phyloP scores from a whole-genome alignment of 2,888 invertebrate genomes.

The Drosophila neoperkinsi region DNA sequence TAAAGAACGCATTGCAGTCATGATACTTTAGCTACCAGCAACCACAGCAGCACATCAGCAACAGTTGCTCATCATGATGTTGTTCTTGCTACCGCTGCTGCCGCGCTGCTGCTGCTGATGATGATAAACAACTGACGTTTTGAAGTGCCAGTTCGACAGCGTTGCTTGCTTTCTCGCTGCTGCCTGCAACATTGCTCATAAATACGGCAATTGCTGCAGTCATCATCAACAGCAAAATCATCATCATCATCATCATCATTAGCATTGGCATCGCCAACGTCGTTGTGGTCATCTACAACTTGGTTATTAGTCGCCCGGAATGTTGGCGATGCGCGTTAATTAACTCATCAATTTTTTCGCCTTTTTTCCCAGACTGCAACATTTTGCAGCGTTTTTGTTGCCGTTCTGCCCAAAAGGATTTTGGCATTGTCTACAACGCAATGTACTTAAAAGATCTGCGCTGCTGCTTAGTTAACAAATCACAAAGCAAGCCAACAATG shows the following conservation, averaged over 20 bases:
- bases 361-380: constrained; percentile 18
- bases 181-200: constrained; percentile 45
- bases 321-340: constrained; percentile 80
- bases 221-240: constrained; percentile 15
- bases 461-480: constrained; percentile 20
- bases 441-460: background rate
- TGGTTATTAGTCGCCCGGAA: constrained; percentile 80
- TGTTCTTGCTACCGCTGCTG: constrained; percentile 13
- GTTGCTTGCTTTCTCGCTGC: constrained; percentile 34
- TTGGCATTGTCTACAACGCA: constrained; percentile 38
- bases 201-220: constrained; percentile 52
- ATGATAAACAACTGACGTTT: constrained; percentile 78
- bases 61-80: constrained; percentile 46
- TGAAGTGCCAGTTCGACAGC: constrained; percentile 80
- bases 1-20: constrained; percentile 79
- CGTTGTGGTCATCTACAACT: constrained; percentile 73
- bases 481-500: background rate
- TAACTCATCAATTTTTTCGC: constrained; percentile 78
- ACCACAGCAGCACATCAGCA: constrained; percentile 43
- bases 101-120: constrained; percentile 30
- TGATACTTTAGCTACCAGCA: constrained; percentile 60
- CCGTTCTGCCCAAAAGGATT: constrained; percentile 37
- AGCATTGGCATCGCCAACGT: constrained; percentile 11
- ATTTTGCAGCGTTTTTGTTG: constrained; percentile 4
- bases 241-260: constrained; percentile 4